Evolutionary conservation across 2,113 vertebrate species (phyloP), one percentile per base, ranked within the genome.

Genomic region (Hyla sarda): DNA sequence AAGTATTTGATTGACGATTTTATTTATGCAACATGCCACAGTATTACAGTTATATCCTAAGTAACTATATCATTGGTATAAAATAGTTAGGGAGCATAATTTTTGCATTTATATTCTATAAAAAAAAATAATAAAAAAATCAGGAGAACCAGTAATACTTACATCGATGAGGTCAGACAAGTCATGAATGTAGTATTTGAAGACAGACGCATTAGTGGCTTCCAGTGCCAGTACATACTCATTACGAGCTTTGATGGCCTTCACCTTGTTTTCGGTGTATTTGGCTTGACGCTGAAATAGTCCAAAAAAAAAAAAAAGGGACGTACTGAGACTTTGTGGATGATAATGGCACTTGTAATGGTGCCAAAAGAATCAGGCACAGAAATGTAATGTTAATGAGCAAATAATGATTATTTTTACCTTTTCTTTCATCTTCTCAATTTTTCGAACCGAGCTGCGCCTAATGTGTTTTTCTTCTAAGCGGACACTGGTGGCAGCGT

Each of bases 391-490:
- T 25, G n/a, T 23, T 11, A 75, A 11, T 71, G 9, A 21, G 16
- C 23, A 73, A 52, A 52, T 52, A 5, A 50, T 17, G 12, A 82
- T 17, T 32, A 87, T 16, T 71, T 37, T 47, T 45, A 99, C 98
- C 97, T 99, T 99, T 92, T 99, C 98, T 91, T 99, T 99, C 98
- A 99, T 99, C 88, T 99, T 99, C 91, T 99, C 98, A 0, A 99
- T 99, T 90, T 99, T 99, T 50, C 99, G 98, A 56, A 99, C 98
- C 0, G 97, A 99, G 93, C 97, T 99, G 45, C 98, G 95, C 0
- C 98, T 93, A 45, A 98, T 96, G 0, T 98, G 97, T 0, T 99
- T 99, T 83, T 99, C 98, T 19, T 99, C 98, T 0, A 94, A 93
- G 88, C 96, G 96, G 87, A 98, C 93, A 0, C 90, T 97, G 90